phyloP scores from a whole-genome alignment of 2,797 vertebrate species.

The Chaetodon trifasciatus region DNA sequence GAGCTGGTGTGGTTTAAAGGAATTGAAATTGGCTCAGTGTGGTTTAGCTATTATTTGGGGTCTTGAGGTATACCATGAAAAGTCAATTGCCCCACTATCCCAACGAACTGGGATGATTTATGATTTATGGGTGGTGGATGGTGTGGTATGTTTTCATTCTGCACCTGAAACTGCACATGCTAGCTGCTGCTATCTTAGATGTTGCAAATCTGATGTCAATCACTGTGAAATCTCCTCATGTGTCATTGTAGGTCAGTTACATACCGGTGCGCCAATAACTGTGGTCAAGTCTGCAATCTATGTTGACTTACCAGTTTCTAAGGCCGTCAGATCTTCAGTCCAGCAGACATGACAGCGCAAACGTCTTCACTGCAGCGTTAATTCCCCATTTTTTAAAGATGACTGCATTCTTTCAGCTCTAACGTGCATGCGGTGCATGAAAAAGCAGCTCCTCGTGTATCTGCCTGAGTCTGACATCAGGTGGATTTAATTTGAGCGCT shows the following conservation, averaged over 20 bases:
- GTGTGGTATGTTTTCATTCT: no score
- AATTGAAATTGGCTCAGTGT: not conserved
- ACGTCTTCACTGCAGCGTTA: not conserved
- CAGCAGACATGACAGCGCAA: not conserved
- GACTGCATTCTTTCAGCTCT: not conserved
- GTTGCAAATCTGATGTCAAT: no score
- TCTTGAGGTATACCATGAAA: not conserved
- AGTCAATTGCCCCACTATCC: not conserved
- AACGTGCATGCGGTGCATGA: not conserved
- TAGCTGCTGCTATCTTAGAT: not conserved
- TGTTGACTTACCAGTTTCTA: not conserved
- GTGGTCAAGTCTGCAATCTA: not conserved
- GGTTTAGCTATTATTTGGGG: not conserved
- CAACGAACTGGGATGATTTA: no score
- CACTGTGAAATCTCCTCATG: no score
- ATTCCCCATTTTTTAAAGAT: not conserved
- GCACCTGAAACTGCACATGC: no score
- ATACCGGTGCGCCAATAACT: not conserved
- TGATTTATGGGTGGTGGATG: not conserved
- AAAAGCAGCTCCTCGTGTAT: not conserved
- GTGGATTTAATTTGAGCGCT: slow-evolving; percentile 13
- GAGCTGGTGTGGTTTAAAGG: not conserved
- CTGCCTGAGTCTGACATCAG: not conserved
- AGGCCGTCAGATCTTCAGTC: not conserved
- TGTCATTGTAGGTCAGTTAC: no score